Evolutionary conservation across 1,140 invertebrate genomes (phyloP), one percentile per base, ranked within the genome.

Genomic region (Calliopsis andreniformis): DNA sequence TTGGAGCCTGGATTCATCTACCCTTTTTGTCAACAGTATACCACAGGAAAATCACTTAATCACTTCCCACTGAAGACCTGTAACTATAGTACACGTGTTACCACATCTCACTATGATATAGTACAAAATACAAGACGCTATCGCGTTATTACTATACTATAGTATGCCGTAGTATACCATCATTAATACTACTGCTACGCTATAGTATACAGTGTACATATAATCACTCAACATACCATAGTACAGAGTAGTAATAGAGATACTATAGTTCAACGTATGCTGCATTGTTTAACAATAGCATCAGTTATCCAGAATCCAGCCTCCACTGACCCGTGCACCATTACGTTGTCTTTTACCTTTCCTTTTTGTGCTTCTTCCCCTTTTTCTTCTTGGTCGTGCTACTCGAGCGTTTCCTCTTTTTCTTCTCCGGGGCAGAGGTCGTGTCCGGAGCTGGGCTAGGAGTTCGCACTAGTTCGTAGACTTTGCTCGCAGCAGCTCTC

Each of bases 401-500:
- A 18, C 84, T 80, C 45, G 89, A 91, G 0, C 88, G 79, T 59
- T 85, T 78, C 82, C 90, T 58, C 78, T 85, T 78, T 78, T 92
- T 92, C 73, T 91, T 92, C 55, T 91, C 90, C 0, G 83, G 39
- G 4, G 47, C 64, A 2, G 82, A 42, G 0, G 78, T 51, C 8
- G 75, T 76, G 58, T 85, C 80, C 18, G 88, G 67, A 14, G 51
- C 79, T 7, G 89, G 89, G 64, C 90, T 91, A 20, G 90, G 89
- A 5, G 89, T 90, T 7, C 86, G 84, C 12, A 88, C 90, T 23
- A 89, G 58, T 53, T 89, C 88, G 78, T 96, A 96, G 75, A 92
- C 89, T 81, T 93, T 94, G 85, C 90, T 93, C 90, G 93, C 91
- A 51, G 93, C 92, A 42, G 92, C 93, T 86, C 93, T 91, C 77